Evolutionary conservation across 2,888 invertebrate species (phyloP), one percentile per base, ranked within the genome.

Genomic region (Pheosia gnoma): DNA sequence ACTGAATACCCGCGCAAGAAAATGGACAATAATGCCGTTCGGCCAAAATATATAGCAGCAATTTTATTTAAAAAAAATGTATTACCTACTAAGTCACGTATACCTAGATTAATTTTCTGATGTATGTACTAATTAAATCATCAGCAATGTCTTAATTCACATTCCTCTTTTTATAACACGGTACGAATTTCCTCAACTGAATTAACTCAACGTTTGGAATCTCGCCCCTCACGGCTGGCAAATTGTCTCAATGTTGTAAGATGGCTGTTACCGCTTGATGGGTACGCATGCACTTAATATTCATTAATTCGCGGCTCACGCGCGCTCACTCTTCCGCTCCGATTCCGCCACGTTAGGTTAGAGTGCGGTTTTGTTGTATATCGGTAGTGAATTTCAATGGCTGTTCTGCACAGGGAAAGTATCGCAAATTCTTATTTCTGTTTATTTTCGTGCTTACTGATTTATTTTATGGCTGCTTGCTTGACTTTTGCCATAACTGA

Each of bases 221-320:
- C 37, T 3, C 39, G 6, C 55, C 55, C 36, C 38, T 54, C 25
- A 11, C 53, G 4, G 5, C 53, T 11, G 37, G 36, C 38, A 54
- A 79, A 84, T 79, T 79, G 81, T 79, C 77, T 77, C 73, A 74
- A 82, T 82, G 81, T 77, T 75, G 71, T 69, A 70, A 59, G 66
- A 72, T 71, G 66, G 59, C 62, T 57, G 58, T 75, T 73, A 69
- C 65, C 65, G 51, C 60, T 47, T 66, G 74, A 64, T 71, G 65
- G 70, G 74, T 83, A 79, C 81, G 81, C 79, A 72, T 82, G 82
- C 84, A 85, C 86, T 90, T 89, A 89, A 88, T 90, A 90, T 90
- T 91, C 91, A 93, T 91, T 89, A 89, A 86, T 88, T 85, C 80
- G 70, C 79, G 76, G 72, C 74, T 77, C 80, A 77, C 75, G 73